Evolutionary conservation across 2,888 invertebrate species (phyloP).

Genomic region (Orgyia antiqua): DNA sequence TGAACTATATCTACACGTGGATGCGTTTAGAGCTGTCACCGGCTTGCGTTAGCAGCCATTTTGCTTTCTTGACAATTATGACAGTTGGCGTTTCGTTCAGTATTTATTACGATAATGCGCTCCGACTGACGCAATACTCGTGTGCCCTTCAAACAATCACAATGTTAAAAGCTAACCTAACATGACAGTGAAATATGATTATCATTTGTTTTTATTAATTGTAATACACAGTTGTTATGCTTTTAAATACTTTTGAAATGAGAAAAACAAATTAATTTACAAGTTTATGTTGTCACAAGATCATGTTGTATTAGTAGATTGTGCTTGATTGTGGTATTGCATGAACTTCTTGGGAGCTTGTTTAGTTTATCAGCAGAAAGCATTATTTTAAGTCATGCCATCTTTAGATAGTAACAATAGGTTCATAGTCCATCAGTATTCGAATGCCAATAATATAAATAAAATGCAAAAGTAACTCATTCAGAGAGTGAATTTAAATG

Average conservation of each 20-base stretch:
- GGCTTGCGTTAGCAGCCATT: conserved; percentile 16
- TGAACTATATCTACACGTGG: conserved; percentile 15
- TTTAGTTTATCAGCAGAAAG: no score
- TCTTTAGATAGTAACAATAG: no score
- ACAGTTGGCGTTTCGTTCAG: conserved; percentile 16
- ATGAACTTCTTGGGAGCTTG: no score
- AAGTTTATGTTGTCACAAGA: no score
- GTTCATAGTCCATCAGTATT: no score
- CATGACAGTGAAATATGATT: conserved; percentile 3
- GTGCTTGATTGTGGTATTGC: no score
- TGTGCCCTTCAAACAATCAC: conserved; percentile 20
- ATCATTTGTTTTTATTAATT: not conserved
- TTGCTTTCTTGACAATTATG: conserved; percentile 22
- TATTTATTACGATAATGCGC: conserved; percentile 18
- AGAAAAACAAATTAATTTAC: not conserved
- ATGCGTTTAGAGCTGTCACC: conserved; percentile 12
- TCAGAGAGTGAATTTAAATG: no score
- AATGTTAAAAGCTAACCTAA: conserved; percentile 11
- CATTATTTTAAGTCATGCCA: no score
- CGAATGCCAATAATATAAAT: no score
- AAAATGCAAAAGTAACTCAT: no score
- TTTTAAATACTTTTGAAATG: not conserved
- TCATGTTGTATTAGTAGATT: no score
- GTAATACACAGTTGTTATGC: not conserved
- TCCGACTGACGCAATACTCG: conserved; percentile 11